A percentile compares a stretch with the other conserved stretches of the same genome.
Evolutionary conservation across 2,797 vertebrate species (phyloP).

Genomic region (Falco berigora): DNA sequence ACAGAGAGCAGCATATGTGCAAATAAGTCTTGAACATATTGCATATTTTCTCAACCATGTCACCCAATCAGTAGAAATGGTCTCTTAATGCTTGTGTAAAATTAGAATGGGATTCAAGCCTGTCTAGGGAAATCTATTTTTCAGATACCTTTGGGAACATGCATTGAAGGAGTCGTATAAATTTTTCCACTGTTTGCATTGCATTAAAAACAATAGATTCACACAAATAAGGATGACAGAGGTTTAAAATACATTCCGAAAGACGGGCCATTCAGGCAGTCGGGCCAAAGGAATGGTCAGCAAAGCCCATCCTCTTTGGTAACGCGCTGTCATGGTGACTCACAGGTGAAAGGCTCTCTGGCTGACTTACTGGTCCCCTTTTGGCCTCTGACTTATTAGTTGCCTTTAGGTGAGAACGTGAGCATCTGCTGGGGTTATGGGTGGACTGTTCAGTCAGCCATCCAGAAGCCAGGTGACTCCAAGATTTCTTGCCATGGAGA

Average conservation of each 20-base stretch:
- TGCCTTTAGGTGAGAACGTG: not conserved
- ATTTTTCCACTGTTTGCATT: not conserved
- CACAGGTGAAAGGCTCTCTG: not conserved
- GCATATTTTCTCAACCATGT: conserved; percentile 65
- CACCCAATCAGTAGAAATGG: conserved; percentile 66
- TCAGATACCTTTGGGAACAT: conserved; percentile 45
- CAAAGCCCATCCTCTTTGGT: not conserved
- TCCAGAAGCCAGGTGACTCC: not conserved
- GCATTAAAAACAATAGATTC: not conserved
- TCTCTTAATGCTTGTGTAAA: conserved; percentile 61
- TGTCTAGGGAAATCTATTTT: conserved; percentile 62
- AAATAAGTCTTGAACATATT: conserved; percentile 61
- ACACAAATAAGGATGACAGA: not conserved
- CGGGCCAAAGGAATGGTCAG: not conserved
- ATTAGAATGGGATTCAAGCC: conserved; percentile 62
- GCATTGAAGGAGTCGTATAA: not conserved
- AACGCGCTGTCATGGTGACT: not conserved
- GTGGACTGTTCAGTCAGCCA: not conserved
- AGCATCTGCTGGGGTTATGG: not conserved
- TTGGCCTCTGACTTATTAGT: not conserved
- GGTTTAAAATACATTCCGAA: not conserved
- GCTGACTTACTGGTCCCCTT: not conserved
- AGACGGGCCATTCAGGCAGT: not conserved
- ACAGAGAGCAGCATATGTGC: conserved; percentile 38
- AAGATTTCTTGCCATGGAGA: not conserved